Evolutionary conservation across 2,113 vertebrate genomes (phyloP).

Genomic region (Nicator chloris): DNA sequence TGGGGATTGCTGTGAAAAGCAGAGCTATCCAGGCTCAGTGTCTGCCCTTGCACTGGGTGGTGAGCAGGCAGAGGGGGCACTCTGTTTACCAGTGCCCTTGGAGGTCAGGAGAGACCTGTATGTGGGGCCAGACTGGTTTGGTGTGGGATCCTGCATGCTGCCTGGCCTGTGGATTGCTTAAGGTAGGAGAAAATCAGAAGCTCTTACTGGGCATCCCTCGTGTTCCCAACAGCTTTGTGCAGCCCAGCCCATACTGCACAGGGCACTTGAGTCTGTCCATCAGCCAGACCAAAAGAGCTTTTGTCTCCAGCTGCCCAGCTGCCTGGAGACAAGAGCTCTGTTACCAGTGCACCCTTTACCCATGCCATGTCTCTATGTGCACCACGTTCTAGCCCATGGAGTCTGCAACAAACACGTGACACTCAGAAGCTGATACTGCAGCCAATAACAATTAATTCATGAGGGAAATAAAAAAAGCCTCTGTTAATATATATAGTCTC

Average conservation of each 20-base stretch:
- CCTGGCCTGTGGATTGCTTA: not conserved
- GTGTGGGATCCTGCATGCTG: not conserved
- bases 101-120: not conserved
- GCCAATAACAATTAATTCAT: not conserved
- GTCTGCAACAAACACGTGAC: not conserved
- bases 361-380: not conserved
- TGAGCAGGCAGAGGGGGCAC: not conserved
- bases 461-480: constrained; percentile 1
- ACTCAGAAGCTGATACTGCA: constrained; percentile 25
- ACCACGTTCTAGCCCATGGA: not conserved
- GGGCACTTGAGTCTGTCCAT: accelerated
- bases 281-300: too few relatives aligned
- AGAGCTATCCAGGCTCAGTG: not conserved
- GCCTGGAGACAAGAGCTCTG: not conserved
- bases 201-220: accelerated
- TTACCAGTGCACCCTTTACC: not conserved
- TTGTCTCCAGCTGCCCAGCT: not conserved
- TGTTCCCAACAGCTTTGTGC: not conserved
- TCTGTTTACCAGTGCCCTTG: not conserved
- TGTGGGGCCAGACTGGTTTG: accelerated
- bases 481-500: not conserved
- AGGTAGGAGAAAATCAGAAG: not conserved
- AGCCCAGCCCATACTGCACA: not conserved
- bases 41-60: not conserved
- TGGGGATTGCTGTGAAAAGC: not conserved